Evolutionary conservation across 2,797 vertebrate genomes (phyloP).

Genomic region (Anguilla marmorata): DNA sequence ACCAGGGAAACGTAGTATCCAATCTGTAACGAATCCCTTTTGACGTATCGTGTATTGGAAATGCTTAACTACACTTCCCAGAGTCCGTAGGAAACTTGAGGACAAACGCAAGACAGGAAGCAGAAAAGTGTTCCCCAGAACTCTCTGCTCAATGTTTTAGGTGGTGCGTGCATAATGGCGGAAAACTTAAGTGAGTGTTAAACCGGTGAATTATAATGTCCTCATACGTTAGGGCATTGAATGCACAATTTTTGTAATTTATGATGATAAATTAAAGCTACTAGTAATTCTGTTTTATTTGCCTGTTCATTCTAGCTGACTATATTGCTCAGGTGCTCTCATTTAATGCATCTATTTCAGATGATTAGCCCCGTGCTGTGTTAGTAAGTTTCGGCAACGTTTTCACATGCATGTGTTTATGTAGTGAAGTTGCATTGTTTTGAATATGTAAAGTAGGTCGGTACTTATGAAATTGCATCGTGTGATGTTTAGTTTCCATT

Average conservation of each 20-base stretch:
- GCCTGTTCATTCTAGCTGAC: neutral
- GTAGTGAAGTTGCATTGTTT: neutral
- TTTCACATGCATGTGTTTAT: no score
- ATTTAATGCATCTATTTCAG: neutral
- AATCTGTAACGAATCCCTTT: neutral
- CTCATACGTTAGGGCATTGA: neutral
- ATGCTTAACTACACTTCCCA: conserved; percentile 44
- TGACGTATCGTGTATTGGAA: neutral
- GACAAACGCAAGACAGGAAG: conserved; percentile 26
- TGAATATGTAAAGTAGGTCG: neutral
- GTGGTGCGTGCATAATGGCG: conserved; percentile 48
- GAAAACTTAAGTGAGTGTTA: conserved; percentile 53
- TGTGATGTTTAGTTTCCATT: conserved; percentile 3
- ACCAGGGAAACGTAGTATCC: conserved; percentile 46
- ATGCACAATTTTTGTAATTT: neutral
- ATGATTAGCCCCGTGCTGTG: neutral
- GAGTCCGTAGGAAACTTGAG: neutral
- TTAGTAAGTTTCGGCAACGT: neutral
- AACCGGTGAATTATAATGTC: neutral
- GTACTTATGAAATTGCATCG: neutral
- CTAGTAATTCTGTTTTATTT: neutral
- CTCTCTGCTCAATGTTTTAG: neutral
- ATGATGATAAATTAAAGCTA: neutral
- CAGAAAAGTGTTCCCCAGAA: conserved; percentile 16
- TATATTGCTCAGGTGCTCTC: neutral